Base-by-base conservation (phyloP, 2,113 vertebrate species). In the Alouatta palliata region DNA sequence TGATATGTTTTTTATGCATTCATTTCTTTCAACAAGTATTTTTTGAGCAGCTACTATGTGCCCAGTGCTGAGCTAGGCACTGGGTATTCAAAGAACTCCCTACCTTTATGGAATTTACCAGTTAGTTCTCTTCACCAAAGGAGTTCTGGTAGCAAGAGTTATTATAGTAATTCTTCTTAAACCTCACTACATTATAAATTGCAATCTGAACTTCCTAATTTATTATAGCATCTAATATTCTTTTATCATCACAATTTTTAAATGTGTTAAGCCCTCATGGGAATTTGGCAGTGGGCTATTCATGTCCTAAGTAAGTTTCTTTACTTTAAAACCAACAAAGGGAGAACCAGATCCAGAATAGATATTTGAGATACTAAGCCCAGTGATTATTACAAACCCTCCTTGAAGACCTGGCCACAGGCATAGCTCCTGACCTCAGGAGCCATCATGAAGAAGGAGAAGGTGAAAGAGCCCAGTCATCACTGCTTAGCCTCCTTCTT, bases 101-200 rank as follows among this genome's bases (percentile, higher is more conserved):
- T 90, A 32, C 35, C 27, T 9, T 93, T 35, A 43, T 45, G 70
- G 75, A 80, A 43, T 9, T 80, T 47, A 95, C 61, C 20, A 71
- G 40, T 71, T 40, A 45, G 27, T 75, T 87, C 37, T 91, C 56
- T 81, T 80, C 43, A 95, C 35, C 66, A 85, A 87, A 91, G 14
- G n/a, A 94, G 94, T 81, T 94, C 80, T 96, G 45, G 35, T 73
- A 87, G 70, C 87, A 89, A 12, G 17, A 40, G 8, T 95, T 79
- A 85, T 35, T 23, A 79, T 6, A 90, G 64, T 56, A 66, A 84
- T 92, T 96, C 73, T 87, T 96, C 90, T 70, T 30, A 95, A 95
- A 85, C 21, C 40, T 88, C 40, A 16, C 25, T 87, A 4, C 66
- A 43, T 96, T 90, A 61, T 81, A 88, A 82, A 79, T 70, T 93